phyloP scores from a whole-genome alignment of 2,888 invertebrate species.

The Cephus sareptanus region DNA sequence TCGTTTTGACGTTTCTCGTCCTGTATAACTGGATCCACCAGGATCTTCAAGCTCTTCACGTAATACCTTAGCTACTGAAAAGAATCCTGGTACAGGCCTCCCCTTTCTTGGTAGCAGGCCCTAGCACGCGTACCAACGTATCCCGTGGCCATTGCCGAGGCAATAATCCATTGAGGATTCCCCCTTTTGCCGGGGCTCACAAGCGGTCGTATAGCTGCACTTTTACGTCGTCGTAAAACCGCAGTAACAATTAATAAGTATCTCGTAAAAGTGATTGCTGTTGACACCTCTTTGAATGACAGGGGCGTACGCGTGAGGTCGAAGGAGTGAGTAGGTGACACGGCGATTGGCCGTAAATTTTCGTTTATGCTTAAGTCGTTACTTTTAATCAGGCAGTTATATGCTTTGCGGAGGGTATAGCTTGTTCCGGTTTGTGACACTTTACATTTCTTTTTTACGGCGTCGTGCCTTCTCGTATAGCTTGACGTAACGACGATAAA shows the following conservation, averaged over 20 bases:
- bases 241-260: constrained; percentile 72
- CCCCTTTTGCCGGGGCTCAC: constrained; percentile 44
- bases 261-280: constrained; percentile 71
- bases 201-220: constrained; percentile 61
- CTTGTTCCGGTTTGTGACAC: constrained; percentile 12
- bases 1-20: background rate
- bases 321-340: constrained; percentile 31
- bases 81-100: background rate
- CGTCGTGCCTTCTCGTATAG: constrained; percentile 1
- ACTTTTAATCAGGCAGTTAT: constrained; percentile 63
- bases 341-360: constrained; percentile 60
- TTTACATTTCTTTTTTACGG: constrained; percentile 13
- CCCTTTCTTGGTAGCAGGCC: background rate
- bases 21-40: background rate
- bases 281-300: constrained; percentile 70
- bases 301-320: constrained; percentile 47
- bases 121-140: background rate
- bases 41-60: background rate
- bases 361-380: constrained; percentile 57
- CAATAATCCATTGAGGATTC: constrained; percentile 60
- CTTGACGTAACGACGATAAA: constrained; percentile 23
- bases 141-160: constrained; percentile 40
- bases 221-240: constrained; percentile 71
- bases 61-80: background rate
- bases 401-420: constrained; percentile 27